These are phyloP conservation scores for Theretra japonica DNA, from an alignment of 2,888 invertebrate genomes.

Conservation along the genomic window DNA sequence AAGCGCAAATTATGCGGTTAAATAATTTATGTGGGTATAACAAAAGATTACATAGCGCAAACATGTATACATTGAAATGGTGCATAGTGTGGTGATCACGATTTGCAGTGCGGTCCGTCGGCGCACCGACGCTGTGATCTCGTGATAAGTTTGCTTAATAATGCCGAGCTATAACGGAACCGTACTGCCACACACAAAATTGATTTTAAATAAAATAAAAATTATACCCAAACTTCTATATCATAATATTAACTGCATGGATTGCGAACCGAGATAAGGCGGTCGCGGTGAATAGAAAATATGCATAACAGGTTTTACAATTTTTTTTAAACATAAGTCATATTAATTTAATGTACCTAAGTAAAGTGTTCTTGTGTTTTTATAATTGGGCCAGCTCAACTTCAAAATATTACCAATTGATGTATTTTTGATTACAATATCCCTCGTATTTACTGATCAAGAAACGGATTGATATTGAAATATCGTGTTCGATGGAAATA, in stretches of 20 bases:
- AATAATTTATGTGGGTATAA: background rate
- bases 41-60: constrained; percentile 1
- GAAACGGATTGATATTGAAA: background rate
- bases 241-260: too few species aligned
- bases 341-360: too few species aligned
- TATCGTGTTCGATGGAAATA: too few species aligned
- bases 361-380: too few species aligned
- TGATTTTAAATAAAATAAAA: too few species aligned
- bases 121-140: constrained; percentile 43
- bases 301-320: too few species aligned
- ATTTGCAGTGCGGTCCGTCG: constrained; percentile 34
- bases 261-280: too few species aligned
- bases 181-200: constrained; percentile 18
- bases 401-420: too few species aligned
- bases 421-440: background rate
- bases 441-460: background rate
- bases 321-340: too few species aligned
- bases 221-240: too few species aligned
- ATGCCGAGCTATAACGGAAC: constrained; percentile 38
- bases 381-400: too few species aligned
- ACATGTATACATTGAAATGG: constrained; percentile 13
- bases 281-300: too few species aligned
- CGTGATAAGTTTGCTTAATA: constrained; percentile 52
- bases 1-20: background rate
- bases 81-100: constrained; percentile 34